Evolutionary conservation across 2,113 vertebrate species (phyloP).

Genomic region (Puffinus mauretanicus): DNA sequence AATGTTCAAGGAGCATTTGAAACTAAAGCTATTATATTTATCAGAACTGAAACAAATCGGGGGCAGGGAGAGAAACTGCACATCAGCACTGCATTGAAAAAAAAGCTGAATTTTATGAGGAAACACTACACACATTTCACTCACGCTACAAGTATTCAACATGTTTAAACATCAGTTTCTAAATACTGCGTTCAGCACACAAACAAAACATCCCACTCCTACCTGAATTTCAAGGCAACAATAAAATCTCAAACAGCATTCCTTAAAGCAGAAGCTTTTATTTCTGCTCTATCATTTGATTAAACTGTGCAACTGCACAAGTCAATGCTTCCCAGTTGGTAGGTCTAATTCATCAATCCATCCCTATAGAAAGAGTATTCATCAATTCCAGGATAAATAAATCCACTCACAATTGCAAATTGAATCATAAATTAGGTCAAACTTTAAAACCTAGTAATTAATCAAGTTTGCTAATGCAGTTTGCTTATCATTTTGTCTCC

Average conservation of each 20-base stretch:
- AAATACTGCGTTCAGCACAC: background rate
- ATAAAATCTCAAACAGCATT: background rate
- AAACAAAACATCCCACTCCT: background rate
- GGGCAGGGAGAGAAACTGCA: background rate
- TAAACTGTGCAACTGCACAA: background rate
- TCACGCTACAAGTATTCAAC: background rate
- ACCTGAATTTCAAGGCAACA: background rate
- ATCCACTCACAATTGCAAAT: background rate
- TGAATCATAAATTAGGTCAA: background rate
- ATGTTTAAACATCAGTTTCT: background rate
- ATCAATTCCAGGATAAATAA: background rate
- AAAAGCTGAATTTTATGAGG: fast-evolving
- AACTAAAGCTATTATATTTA: background rate
- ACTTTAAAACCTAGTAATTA: background rate
- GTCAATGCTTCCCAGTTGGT: background rate
- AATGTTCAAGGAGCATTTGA: background rate
- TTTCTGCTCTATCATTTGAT: background rate
- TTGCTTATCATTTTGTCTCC: background rate
- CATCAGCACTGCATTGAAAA: background rate
- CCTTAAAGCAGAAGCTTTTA: background rate
- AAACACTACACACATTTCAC: background rate
- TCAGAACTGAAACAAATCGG: fast-evolving
- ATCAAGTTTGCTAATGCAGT: background rate
- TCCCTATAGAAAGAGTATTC: background rate
- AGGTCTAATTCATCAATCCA: background rate